Percentiles rank a stretch among this genome's conserved stretches.
These are phyloP conservation scores for Acanthosepion esculentum DNA, from an alignment of 2,888 invertebrate genomes.

Conservation along the genomic window DNA sequence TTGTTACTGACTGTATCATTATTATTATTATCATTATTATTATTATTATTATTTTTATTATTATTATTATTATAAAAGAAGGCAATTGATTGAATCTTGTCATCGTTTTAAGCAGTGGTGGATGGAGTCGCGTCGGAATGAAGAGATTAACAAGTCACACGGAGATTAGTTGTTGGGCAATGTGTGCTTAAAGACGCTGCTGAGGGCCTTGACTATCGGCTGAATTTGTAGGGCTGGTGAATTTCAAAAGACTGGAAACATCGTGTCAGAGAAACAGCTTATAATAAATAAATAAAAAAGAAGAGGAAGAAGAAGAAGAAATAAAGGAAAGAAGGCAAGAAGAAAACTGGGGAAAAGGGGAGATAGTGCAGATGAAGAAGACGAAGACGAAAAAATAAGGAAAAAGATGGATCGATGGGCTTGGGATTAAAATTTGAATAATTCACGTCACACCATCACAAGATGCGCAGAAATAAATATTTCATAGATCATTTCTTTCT, in stretches of 20 bases:
- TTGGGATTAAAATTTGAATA: neutral
- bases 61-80: neutral
- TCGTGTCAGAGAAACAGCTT: neutral
- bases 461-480: neutral
- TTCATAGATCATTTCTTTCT: neutral
- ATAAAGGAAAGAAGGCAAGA: neutral
- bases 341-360: neutral
- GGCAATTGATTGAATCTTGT: neutral
- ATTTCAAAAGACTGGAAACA: too few species aligned
- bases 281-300: neutral
- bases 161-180: too few species aligned
- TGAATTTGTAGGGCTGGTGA: too few species aligned
- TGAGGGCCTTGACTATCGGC: too few species aligned
- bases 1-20: too few species aligned
- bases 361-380: neutral
- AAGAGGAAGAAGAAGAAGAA: neutral
- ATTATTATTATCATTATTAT: neutral
- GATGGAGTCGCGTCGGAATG: too few species aligned
- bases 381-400: neutral
- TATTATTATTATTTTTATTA: neutral
- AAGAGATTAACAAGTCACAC: too few species aligned
- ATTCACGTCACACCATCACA: neutral
- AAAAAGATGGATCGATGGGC: neutral
- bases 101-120: neutral
- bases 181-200: too few species aligned